These are phyloP conservation scores for Aramus guarauna DNA, from an alignment of 2,113 vertebrate genomes.

Conservation along the genomic window DNA sequence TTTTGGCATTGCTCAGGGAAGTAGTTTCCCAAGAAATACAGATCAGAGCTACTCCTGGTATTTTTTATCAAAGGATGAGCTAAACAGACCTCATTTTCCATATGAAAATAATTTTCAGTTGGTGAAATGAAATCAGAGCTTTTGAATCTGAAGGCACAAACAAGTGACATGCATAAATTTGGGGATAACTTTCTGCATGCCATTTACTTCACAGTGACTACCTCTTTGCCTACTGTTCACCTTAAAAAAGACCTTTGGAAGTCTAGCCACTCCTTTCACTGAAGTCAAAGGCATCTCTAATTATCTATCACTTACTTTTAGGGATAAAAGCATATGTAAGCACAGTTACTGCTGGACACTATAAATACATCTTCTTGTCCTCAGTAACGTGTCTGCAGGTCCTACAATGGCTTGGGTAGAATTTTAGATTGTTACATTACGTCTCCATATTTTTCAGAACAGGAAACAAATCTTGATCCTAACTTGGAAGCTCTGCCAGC, in stretches of 20 bases:
- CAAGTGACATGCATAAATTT: not conserved
- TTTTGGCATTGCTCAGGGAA: conserved; percentile 4
- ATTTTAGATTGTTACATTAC: not conserved
- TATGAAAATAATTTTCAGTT: not conserved
- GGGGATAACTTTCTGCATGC: not conserved
- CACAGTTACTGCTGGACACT: not conserved
- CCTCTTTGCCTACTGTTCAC: not conserved
- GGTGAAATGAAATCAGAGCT: not conserved
- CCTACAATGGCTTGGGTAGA: not conserved
- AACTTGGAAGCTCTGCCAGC: not conserved
- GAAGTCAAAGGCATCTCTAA: not conserved
- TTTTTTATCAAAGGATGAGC: not conserved
- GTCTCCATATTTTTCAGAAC: not conserved
- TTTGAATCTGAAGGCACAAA: not conserved
- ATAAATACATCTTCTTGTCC: not conserved
- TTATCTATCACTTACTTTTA: not conserved
- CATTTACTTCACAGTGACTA: not conserved
- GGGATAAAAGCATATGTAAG: not conserved
- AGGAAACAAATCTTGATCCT: not conserved
- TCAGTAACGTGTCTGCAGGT: not conserved
- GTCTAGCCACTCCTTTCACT: not conserved
- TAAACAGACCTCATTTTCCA: not conserved
- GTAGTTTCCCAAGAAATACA: conserved; percentile 5
- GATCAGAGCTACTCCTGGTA: not conserved
- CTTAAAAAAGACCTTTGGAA: not conserved